Conservation (phyloP, 2,797 vertebrate genomes). For the Pseudochaenichthys georgianus region DNA sequence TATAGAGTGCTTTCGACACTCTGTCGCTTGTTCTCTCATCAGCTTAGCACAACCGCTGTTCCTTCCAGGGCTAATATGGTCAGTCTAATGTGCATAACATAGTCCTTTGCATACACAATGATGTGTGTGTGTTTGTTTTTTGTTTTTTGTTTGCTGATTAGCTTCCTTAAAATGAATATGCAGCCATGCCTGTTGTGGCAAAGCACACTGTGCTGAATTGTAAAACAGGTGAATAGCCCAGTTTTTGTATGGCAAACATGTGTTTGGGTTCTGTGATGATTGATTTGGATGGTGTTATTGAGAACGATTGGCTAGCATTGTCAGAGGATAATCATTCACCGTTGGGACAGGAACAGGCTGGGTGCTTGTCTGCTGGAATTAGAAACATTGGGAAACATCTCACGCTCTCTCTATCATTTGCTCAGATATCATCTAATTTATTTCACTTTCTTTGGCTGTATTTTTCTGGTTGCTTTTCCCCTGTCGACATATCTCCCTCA, state of each 20-base stretch:
- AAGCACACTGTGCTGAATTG: slow-evolving; percentile 42
- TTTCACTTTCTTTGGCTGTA: slow-evolving; percentile 34
- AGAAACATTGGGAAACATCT: slow-evolving; percentile 46
- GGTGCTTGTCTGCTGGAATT: slow-evolving; percentile 49
- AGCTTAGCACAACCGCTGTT: slow-evolving; percentile 32
- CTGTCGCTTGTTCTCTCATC: slow-evolving; percentile 47
- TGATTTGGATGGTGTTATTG: slow-evolving; percentile 68
- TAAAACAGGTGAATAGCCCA: slow-evolving; percentile 45
- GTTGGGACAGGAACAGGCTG: slow-evolving; percentile 33
- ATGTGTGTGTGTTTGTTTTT: slow-evolving; percentile 3
- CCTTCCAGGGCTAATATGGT: slow-evolving; percentile 42
- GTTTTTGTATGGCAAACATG: slow-evolving; percentile 55
- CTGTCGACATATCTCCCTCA: slow-evolving; percentile 32
- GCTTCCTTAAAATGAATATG: slow-evolving; percentile 45
- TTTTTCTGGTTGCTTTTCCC: slow-evolving; percentile 31
- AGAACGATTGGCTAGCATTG: slow-evolving; percentile 49
- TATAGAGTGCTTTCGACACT: slow-evolving; percentile 24
- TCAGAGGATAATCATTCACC: slow-evolving; percentile 61
- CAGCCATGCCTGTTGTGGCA: slow-evolving; percentile 41
- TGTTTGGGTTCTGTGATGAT: slow-evolving; percentile 66
- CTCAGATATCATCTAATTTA: slow-evolving; percentile 53
- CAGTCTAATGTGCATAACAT: slow-evolving; percentile 37
- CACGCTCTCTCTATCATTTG: slow-evolving; percentile 56
- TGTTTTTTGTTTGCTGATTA: slow-evolving; percentile 43
- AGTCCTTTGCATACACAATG: slow-evolving; percentile 47